Percentiles rank a stretch among this genome's conserved stretches.
Evolutionary conservation across 2,797 vertebrate genomes (phyloP).

Genomic region (Margarornis squamiger): DNA sequence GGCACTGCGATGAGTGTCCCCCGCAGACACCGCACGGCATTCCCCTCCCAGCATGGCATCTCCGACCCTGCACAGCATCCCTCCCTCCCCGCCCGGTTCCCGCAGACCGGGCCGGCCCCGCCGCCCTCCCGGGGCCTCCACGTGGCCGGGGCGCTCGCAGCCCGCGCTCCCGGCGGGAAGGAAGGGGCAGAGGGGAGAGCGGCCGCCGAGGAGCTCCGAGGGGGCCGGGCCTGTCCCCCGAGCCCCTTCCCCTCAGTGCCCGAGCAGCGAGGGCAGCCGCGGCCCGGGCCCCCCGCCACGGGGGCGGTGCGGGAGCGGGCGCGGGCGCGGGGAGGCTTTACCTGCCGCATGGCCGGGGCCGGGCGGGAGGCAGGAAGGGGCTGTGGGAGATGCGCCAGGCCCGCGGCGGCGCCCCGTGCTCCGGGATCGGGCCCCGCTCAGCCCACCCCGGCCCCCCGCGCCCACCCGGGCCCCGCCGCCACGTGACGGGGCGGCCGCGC

Average conservation of each 20-base stretch:
- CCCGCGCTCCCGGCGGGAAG: fast-evolving
- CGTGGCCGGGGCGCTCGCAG: background rate
- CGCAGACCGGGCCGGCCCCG: background rate
- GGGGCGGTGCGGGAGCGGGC: too few species aligned
- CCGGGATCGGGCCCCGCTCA: too few species aligned
- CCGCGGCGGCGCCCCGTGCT: background rate
- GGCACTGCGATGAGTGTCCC: fast-evolving
- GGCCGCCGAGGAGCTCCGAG: background rate
- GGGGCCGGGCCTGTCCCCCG: background rate
- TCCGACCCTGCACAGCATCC: too few species aligned
- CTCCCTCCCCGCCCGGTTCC: too few species aligned
- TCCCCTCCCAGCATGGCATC: too few species aligned
- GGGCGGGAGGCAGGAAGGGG: background rate
- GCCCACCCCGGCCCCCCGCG: too few species aligned
- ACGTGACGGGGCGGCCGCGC: background rate
- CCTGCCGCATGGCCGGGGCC: background rate
- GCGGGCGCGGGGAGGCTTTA: background rate
- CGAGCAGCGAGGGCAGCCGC: background rate
- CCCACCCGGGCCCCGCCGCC: background rate
- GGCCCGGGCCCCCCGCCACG: background rate
- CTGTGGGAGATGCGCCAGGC: background rate
- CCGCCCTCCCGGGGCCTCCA: background rate
- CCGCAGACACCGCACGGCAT: background rate
- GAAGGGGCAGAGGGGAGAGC: fast-evolving
- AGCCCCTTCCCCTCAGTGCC: too few species aligned